Evolutionary conservation across 2,888 invertebrate genomes (phyloP).

Genomic region (Corythucha ciliata): DNA sequence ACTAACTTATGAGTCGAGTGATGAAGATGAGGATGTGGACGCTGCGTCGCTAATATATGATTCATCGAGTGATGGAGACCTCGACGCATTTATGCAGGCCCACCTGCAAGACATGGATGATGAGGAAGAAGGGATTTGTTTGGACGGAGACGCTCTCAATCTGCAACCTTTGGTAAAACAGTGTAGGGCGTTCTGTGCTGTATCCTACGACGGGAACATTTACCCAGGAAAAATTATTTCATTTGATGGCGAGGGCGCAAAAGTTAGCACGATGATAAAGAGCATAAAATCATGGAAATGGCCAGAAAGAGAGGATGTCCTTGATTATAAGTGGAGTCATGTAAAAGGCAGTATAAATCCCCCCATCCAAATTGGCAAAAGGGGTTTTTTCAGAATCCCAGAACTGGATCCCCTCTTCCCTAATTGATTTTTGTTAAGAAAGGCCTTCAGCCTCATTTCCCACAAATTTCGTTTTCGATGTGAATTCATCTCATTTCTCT

Average conservation of each 20-base stretch:
- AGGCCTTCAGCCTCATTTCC: too few species aligned
- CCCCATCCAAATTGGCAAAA: conserved; percentile 3
- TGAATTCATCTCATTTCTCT: too few species aligned
- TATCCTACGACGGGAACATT: neutral
- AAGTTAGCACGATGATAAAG: conserved; percentile 4
- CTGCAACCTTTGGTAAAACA: neutral
- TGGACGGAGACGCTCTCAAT: neutral
- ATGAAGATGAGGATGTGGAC: conserved; percentile 3
- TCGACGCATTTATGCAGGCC: too few species aligned
- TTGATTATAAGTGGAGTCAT: conserved; percentile 6
- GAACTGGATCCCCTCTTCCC: conserved; percentile 1
- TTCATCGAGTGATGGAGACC: too few species aligned
- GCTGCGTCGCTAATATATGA: neutral
- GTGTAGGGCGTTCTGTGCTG: neutral
- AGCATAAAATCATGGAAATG: conserved; percentile 11
- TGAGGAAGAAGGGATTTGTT: neutral
- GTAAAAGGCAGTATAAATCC: conserved; percentile 4
- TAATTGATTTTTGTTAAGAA: too few species aligned
- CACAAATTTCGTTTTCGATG: too few species aligned
- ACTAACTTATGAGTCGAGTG: too few species aligned
- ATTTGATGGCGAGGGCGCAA: neutral
- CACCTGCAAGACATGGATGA: neutral
- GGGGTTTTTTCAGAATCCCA: conserved; percentile 6
- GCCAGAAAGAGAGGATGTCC: conserved; percentile 4
- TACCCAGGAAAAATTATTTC: conserved; percentile 11